Evolutionary conservation across 2,888 invertebrate species (phyloP), one percentile per base, ranked within the genome.

Genomic region (Lamellibrachia columna): DNA sequence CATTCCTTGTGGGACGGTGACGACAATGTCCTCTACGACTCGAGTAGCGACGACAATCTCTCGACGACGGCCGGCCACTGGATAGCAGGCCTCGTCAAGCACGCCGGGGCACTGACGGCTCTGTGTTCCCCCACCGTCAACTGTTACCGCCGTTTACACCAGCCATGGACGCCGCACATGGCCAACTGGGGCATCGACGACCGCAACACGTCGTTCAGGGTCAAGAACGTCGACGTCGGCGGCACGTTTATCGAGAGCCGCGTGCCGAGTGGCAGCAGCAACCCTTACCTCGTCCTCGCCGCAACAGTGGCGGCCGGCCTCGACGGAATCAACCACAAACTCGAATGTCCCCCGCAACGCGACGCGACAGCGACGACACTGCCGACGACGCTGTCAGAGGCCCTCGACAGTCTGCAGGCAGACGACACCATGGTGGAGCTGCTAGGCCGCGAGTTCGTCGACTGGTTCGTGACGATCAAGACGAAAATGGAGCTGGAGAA

Each of bases 111-210:
- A 40, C 40, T 40, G 40, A 40, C 40, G 0, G 40, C 40, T 40
- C 40, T 40, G 40, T 40, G 0, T 40, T 40, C 40, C 40, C 40
- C 40, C 40, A 40, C 40, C 40, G 40, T 40, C 40, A 40, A 0
- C 40, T 40, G 40, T 40, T 40, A 40, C 40, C 40, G 40, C 40
- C 40, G 40, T 40, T 40, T 40, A 40, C 40, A 40, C 40, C 40
- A 40, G 40, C 1, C 1, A 1, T 40, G 40, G 40, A 40, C 40
- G 40, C 40, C 40, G 40, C 40, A 53, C 91, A 55, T 55, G 90
- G 92, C 91, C 58, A 90, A 93, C 55, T 94, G 94, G 94, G 94
- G 93, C n/a, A 92, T 94, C 22, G 94, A 94, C 75, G 92, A 93
- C 60, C 92, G 94, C 1, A 60, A 53, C 22, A 91, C 92, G 11